Evolutionary conservation across 2,888 invertebrate species (phyloP), one percentile per base, ranked within the genome.

Genomic region (Harpalus rufipes): DNA sequence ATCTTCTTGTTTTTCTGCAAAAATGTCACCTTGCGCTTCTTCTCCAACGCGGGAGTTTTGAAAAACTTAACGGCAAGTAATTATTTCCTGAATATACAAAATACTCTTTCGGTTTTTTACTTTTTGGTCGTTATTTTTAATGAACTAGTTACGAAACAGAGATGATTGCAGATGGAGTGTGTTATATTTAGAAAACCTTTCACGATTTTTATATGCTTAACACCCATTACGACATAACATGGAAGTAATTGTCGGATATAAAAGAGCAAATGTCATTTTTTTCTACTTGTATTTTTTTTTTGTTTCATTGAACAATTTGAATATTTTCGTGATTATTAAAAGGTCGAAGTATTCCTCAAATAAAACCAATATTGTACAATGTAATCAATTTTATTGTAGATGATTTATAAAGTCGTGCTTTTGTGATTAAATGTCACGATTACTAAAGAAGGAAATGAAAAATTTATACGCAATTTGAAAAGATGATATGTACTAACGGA

Each of bases 131-230:
- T 72, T 74, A 74, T 74, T 74, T 74, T 74, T 44, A 74, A 74
- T 74, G 72, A 74, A 68, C 68, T 12, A 68, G 39, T 74, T 74
- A 18, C n/a, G 72, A 74, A 74, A 74, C 7, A 5, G 14, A 74
- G 16, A 68, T 68, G 41, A 74, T 74, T 72, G 65, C 65, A 8
- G 65, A 12, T 65, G 39, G 32, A 65, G 68, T 39, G 68, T 39
- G 39, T 68, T 68, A 68, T 68, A 74, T 74, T 74, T 44, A 12
- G 8, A 18, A 74, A 74, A 44, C 72, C 72, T 74, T 74, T 74
- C 72, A 74, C 72, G 72, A 51, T 74, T 74, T 74, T 74, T 74
- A 14, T 68, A 39, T 39, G 14, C 51, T 44, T 21, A 74, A 74
- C 44, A 74, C 18, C 72, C 18, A 74, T 74, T 74, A 44, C 44